These are phyloP conservation scores for Periophthalmus modestus DNA, from an alignment of 2,113 vertebrate species.

Conservation along the genomic window DNA sequence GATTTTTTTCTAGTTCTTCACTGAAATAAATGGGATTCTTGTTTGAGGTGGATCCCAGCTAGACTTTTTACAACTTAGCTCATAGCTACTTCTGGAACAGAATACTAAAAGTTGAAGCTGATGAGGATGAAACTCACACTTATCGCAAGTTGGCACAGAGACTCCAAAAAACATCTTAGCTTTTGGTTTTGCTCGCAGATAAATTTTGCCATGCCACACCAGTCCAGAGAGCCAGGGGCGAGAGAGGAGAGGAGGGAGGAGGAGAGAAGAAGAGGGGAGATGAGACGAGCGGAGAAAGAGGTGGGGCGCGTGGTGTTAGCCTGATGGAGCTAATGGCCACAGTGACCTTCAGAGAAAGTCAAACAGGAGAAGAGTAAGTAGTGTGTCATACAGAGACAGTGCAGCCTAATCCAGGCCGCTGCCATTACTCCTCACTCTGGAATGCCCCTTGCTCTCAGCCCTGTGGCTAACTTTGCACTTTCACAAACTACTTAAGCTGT, in stretches of 20 bases:
- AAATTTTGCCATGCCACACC: constrained; percentile 58
- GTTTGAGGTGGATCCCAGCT: not conserved
- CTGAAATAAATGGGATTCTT: no score
- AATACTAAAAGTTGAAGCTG: constrained; percentile 50
- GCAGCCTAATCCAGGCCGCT: constrained; percentile 52
- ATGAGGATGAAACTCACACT: constrained; percentile 53
- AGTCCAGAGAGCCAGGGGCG: constrained; percentile 38
- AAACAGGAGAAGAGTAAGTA: constrained; percentile 60
- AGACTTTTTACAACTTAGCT: not conserved
- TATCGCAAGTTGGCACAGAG: constrained; percentile 46
- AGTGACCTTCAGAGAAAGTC: constrained; percentile 74
- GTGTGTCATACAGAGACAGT: constrained; percentile 60
- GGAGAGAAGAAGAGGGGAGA: constrained; percentile 46
- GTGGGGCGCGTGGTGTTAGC: constrained; percentile 56
- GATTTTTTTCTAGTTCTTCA: no score
- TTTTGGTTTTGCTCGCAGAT: constrained; percentile 53
- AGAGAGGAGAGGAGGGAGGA: constrained; percentile 28
- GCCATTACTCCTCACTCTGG: constrained; percentile 44
- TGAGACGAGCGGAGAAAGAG: constrained; percentile 66
- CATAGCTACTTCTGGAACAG: not conserved
- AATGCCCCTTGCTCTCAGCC: constrained; percentile 21
- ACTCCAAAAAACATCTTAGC: constrained; percentile 58
- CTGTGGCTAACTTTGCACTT: constrained; percentile 7
- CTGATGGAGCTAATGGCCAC: constrained; percentile 72
- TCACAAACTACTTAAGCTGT: constrained; percentile 10